Base-by-base conservation (phyloP, 2,797 vertebrate species). In the Ispidina lecontei region DNA sequence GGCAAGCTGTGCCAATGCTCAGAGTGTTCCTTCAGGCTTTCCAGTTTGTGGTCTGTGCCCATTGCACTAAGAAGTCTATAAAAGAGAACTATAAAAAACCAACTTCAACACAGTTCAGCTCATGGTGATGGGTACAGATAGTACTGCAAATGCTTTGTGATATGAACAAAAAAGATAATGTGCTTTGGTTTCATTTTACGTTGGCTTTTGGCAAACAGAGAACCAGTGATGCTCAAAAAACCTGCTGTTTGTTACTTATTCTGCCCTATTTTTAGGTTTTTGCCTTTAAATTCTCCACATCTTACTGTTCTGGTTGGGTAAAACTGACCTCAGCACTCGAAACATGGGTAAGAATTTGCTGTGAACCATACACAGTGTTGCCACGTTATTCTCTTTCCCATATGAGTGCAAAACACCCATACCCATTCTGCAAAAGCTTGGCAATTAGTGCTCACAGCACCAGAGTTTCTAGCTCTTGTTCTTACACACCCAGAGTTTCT, bases 91-190 rank as follows among this genome's bases (percentile, higher is more conserved):
- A 69, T 12, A 35, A 63, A 63, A 52, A 81, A 89, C 23, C 39
- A 87, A 84, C 47, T 23, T 60, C 51, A 7, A 7, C 7, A 46
- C 31, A 37, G 54, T 80, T 91, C 52, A 80, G 49, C 29, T 49
- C 35, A 21, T 1, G 4, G 22, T 44, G 74, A 16, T 0, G 4
- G n/a, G 23, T 43, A 82, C 9, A 76, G 21, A 52, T 6, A 20
- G 17, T 6, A 56, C 21, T 23, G 9, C 9, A 17, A 81, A 79
- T 0, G 4, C 14, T 47, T 26, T n/a, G 19, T 33, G 64, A 87
- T 26, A 39, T 4, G 28, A 71, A 20, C 41, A 20, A 9, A 7
- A 70, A 60, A 69, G n/a, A 26, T 0, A 0, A 51, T 4, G 1
- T 14, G 23, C 23, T 76, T 70, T 37, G 28, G 25, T 68, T 93